phyloP scores from a whole-genome alignment of 2,888 invertebrate genomes.

The Onthophagus sagittarius region DNA sequence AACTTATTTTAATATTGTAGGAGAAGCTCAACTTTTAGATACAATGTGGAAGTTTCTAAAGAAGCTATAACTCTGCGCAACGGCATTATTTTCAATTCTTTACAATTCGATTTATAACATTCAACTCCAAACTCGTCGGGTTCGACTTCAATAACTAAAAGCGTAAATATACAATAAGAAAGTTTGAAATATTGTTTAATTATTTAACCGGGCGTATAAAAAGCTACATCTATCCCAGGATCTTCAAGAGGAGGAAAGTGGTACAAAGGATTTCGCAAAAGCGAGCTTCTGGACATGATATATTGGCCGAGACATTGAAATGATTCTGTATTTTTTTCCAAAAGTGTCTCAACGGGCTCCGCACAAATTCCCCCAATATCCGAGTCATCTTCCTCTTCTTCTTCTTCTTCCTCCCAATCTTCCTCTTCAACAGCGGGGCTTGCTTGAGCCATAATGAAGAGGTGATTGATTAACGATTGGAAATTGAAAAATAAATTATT shows the following conservation, averaged over 20 bases:
- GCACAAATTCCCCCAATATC: conserved; percentile 35
- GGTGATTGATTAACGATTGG: no score
- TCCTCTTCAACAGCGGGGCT: background rate
- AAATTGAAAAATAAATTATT: no score
- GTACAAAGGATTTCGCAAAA: conserved; percentile 50
- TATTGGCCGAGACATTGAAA: conserved; percentile 45
- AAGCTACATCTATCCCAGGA: conserved; percentile 46
- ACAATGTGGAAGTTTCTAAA: conserved; percentile 35
- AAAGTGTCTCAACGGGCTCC: conserved; percentile 35
- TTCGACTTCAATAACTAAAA: conserved; percentile 33
- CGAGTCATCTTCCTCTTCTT: conserved; percentile 20
- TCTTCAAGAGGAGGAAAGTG: conserved; percentile 45
- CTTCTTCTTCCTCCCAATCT: conserved; percentile 16
- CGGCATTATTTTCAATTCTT: conserved; percentile 43
- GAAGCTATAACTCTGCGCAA: conserved; percentile 39
- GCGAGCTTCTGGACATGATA: conserved; percentile 49
- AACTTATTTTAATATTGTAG: background rate
- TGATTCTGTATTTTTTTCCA: conserved; percentile 41
- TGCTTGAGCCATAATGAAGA: background rate
- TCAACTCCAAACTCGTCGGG: conserved; percentile 40
- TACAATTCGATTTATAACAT: conserved; percentile 43
- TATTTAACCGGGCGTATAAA: conserved; percentile 38
- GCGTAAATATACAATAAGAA: background rate
- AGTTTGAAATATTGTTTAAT: conserved; percentile 2
- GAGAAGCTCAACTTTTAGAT: conserved; percentile 40